A percentile compares a stretch with the other conserved stretches of the same genome.
Conservation (phyloP, 2,113 vertebrate genomes). For the Romanogobio albipinnatus region DNA sequence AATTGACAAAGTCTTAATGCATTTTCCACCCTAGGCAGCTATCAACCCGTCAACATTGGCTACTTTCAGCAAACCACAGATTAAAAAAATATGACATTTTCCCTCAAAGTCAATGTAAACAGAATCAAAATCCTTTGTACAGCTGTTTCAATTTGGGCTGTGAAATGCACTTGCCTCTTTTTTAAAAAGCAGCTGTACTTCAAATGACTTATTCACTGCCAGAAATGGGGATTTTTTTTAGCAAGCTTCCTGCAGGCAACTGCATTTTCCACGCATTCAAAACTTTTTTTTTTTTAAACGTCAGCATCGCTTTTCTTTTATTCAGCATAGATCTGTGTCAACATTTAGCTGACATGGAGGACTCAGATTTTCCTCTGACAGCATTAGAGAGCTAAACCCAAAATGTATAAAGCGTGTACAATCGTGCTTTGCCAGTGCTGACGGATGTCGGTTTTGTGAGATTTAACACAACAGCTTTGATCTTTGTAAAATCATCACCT, state of each 20-base stretch:
- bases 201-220: slow-evolving; percentile 71
- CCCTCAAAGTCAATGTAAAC: slow-evolving; percentile 12
- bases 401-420: slow-evolving; percentile 27
- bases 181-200: slow-evolving; percentile 66
- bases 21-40: background rate
- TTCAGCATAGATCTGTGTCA: slow-evolving; percentile 45
- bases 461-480: slow-evolving; percentile 9
- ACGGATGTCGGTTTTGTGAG: background rate
- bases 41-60: background rate
- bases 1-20: background rate
- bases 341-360: slow-evolving; percentile 42
- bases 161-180: slow-evolving; percentile 41
- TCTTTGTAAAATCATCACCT: slow-evolving; percentile 23
- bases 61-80: slow-evolving; percentile 20
- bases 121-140: slow-evolving; percentile 27
- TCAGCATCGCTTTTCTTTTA: slow-evolving; percentile 38
- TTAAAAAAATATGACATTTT: slow-evolving; percentile 16
- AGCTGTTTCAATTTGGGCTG: slow-evolving; percentile 49
- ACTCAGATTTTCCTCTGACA: slow-evolving; percentile 35
- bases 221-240: slow-evolving; percentile 48
- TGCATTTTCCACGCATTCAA: slow-evolving; percentile 19
- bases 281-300: slow-evolving; percentile 11
- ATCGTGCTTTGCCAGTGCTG: background rate
- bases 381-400: slow-evolving; percentile 5
- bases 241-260: slow-evolving; percentile 40